Evolutionary conservation across 2,113 vertebrate genomes (phyloP), one percentile per base, ranked within the genome.

Genomic region (Dipodomys stephensi): DNA sequence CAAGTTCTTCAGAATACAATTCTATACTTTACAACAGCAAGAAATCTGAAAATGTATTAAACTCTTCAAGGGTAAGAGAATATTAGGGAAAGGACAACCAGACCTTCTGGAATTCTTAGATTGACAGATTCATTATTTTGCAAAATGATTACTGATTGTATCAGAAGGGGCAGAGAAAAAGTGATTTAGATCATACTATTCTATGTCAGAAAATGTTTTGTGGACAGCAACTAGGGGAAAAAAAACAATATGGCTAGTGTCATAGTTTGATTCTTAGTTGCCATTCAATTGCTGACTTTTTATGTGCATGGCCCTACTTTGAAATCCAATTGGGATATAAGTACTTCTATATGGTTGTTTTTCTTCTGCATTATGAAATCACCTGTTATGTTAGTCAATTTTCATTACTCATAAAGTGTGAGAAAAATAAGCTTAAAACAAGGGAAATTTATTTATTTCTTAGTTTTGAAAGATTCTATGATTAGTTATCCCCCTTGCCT

Each of bases 111-210:
- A 96, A 88, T 93, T 97, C 44, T 69, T 69, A 79, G 44, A 62
- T 84, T 97, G 97, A 92, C 96, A 97, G 90, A 91, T 97, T 96
- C 80, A 96, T 97, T 98, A 94, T 87, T 96, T 92, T 71, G 71
- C 90, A 85, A 96, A 97, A 95, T 92, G 95, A 94, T 95, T 97
- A 94, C 83, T 95, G 95, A 97, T 95, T 85, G 60, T 95, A 96
- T 97, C 95, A 93, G 93, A 97, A 95, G 72, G 76, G 69, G 57
- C 76, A 95, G 76, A 68, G 35, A 81, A 73, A 94, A 90, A 91
- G 77, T 23, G 67, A 94, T 97, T 95, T 97, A 90, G 88, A 69
- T 95, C 7, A 46, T 95, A 87, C 93, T 65, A 82, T 95, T 93
- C 86, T 89, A 95, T 97, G 96, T 97, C 97, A 97, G 93, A 53